These are phyloP conservation scores for Nesogale talazaci DNA, from an alignment of 2,113 vertebrate genomes.

Conservation along the genomic window DNA sequence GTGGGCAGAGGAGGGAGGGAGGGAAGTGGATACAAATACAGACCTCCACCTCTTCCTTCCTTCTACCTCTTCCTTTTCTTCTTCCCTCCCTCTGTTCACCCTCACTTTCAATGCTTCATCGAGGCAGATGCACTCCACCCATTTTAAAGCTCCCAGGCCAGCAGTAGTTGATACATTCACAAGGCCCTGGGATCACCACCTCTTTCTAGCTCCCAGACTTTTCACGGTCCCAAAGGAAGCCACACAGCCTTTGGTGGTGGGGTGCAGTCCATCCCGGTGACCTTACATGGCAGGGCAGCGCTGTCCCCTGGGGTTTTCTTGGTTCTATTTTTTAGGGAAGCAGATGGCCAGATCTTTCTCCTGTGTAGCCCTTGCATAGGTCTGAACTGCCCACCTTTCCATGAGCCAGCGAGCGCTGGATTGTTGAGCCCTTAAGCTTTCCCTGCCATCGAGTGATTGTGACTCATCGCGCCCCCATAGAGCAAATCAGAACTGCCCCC, in stretches of 20 bases:
- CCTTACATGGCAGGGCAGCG: not conserved
- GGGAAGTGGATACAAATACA: not conserved
- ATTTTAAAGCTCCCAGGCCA: not conserved
- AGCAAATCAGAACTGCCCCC: too few relatives aligned
- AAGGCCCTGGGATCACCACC: not conserved
- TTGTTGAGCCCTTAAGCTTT: too few relatives aligned
- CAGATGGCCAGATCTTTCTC: not conserved
- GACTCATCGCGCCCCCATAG: too few relatives aligned
- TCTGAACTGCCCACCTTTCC: not conserved
- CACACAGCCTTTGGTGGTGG: not conserved
- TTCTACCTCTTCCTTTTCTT: not conserved
- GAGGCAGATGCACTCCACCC: not conserved
- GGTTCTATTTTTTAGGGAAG: not conserved
- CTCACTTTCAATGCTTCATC: not conserved
- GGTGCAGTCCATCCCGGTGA: not conserved
- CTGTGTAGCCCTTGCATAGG: not conserved
- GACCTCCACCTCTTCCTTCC: not conserved
- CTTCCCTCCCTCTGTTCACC: not conserved
- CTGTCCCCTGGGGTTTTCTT: not conserved
- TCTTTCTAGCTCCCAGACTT: not conserved
- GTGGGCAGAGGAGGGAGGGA: too few relatives aligned
- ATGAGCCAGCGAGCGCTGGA: not conserved
- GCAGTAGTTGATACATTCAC: not conserved
- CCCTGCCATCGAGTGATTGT: too few relatives aligned
- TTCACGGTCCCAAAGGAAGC: not conserved